Evolutionary conservation across 2,888 invertebrate genomes (phyloP).

Genomic region (Drosophila limbata): DNA sequence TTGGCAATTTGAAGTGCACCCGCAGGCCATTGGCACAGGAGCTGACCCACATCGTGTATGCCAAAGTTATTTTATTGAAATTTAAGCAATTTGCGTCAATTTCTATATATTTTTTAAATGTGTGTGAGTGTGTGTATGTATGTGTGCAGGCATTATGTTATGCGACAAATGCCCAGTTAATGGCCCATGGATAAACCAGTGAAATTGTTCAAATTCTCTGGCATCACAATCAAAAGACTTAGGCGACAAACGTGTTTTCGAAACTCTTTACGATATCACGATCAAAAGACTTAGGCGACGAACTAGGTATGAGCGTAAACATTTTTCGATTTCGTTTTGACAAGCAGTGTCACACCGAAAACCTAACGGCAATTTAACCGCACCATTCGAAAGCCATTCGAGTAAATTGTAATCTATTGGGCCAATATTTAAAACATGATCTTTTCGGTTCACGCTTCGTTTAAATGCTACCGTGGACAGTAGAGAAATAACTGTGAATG

Average conservation of each 20-base stretch:
- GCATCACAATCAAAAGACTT: conserved; percentile 48
- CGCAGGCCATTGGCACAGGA: conserved; percentile 70
- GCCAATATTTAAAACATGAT: conserved; percentile 57
- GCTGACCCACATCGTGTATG: conserved; percentile 67
- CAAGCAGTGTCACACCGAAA: conserved; percentile 39
- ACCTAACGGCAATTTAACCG: conserved; percentile 62
- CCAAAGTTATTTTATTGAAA: conserved; percentile 73
- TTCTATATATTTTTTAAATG: conserved; percentile 45
- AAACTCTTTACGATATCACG: conserved; percentile 9
- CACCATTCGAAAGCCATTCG: conserved; percentile 65
- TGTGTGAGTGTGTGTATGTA: not conserved
- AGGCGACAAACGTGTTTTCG: conserved; percentile 30
- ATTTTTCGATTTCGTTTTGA: conserved; percentile 21
- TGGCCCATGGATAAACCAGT: conserved; percentile 54
- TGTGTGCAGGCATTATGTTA: conserved; percentile 11
- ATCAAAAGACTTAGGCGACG: conserved; percentile 47
- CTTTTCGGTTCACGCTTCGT: conserved; percentile 58
- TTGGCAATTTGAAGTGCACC: conserved; percentile 73
- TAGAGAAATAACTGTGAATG: conserved; percentile 68
- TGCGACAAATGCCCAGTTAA: conserved; percentile 74
- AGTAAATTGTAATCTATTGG: conserved; percentile 60
- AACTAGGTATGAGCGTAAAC: conserved; percentile 18
- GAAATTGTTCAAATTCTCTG: conserved; percentile 62
- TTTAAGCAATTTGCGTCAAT: conserved; percentile 71
- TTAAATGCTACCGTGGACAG: conserved; percentile 49